Evolutionary conservation across 2,113 vertebrate species (phyloP).

Genomic region (Microcebus jonahi): DNA sequence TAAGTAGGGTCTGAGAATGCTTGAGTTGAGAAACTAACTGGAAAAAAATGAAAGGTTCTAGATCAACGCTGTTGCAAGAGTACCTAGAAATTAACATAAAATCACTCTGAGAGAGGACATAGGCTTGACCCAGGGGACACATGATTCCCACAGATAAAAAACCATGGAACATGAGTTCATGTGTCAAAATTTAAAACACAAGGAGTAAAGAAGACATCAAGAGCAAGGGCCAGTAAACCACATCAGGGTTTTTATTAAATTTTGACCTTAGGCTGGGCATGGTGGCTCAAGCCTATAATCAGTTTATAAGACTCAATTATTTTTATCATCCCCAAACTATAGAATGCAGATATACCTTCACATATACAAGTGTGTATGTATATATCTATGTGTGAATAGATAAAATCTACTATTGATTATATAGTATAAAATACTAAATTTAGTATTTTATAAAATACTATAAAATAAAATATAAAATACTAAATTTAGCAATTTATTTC

Average conservation of each 20-base stretch:
- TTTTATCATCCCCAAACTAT: slow-evolving; percentile 24
- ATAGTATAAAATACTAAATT: no score
- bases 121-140: not conserved
- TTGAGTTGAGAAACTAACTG: not conserved
- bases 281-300: no score
- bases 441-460: no score
- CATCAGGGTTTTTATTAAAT: not conserved
- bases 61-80: not conserved
- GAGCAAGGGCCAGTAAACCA: not conserved
- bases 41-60: not conserved
- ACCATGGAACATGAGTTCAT: not conserved
- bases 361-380: not conserved
- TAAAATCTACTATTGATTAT: not conserved
- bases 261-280: not conserved
- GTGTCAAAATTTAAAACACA: not conserved
- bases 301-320: not conserved
- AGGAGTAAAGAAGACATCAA: not conserved
- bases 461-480: no score
- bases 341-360: not conserved
- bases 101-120: not conserved
- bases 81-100: not conserved
- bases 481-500: not conserved
- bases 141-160: not conserved
- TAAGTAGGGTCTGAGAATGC: not conserved
- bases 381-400: not conserved